Base-by-base conservation (phyloP, 2,888 invertebrate genomes). In the Salticus scenicus region DNA sequence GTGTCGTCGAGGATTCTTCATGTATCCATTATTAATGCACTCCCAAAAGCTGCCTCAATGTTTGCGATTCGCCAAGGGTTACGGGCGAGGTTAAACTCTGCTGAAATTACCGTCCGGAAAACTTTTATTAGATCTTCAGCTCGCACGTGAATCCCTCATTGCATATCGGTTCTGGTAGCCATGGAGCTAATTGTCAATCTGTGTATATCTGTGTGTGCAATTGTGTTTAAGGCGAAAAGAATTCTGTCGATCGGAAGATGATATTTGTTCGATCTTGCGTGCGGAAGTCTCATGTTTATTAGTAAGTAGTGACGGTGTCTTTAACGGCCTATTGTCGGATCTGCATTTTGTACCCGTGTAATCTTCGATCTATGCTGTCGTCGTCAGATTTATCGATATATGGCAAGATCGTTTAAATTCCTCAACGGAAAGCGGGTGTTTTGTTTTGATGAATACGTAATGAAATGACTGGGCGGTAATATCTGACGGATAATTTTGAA, bases 131-230 rank as follows among this genome's bases (percentile, higher is more conserved):
- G 76, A 51, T 63, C 64, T 33, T 20, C 42, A 17, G 75, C 67
- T 33, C 51, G 66, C 76, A 83, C 82, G 82, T 83, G 82, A 83
- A 84, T 84, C 72, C 66, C 57, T 73, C 82, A 83, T 83, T 83
- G 82, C 42, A n/a, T 83, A 76, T 82, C 75, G 73, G 80, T 74
- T 74, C 63, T 27, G 42, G 70, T 70, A 70, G 70, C 70, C 42
- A 70, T 70, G 66, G 82, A 76, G 82, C 82, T 83, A 83, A 83
- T 83, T 83, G 82, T 28, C 10, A 31, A 31, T 78, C 31, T 78
- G 20, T 76, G 47, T 77, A 47, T 69, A n/a, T n/a, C n/a, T n/a
- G 31, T 69, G 81, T 70, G 70, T 7, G 57, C 57, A 57, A 24
- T 57, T 24, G 57, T 74, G 33, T 71, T 27, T 57, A 33, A 14